Percentiles rank a stretch among this genome's conserved stretches.
These are phyloP conservation scores for Apostichopus californicus DNA, from an alignment of 35 echinoderm and acorn worm species.

Conservation along the genomic window DNA sequence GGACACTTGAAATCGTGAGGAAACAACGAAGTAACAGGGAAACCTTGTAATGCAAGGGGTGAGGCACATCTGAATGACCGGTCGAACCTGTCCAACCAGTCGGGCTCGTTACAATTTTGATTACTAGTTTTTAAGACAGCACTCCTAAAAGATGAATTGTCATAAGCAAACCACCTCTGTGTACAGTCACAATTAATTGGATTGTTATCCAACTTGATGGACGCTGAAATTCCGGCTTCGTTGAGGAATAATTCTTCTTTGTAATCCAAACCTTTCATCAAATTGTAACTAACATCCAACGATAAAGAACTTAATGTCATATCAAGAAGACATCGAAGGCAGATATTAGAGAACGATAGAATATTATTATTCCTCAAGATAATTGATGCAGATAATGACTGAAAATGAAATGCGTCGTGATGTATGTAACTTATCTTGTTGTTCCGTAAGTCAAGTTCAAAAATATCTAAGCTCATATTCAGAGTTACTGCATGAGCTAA, in stretches of 20 bases:
- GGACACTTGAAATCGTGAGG: too few species aligned
- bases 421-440: background rate
- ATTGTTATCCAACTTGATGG: background rate
- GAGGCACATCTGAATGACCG: background rate
- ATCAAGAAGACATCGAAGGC: background rate
- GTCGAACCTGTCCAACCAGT: background rate
- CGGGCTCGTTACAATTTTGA: background rate
- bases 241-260: background rate
- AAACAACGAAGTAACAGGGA: too few species aligned
- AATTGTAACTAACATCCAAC: too few species aligned
- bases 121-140: background rate
- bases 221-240: background rate
- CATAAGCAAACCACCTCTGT: too few species aligned
- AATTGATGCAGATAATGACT: background rate
- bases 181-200: too few species aligned
- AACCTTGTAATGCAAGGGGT: too few species aligned
- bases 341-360: too few species aligned
- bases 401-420: too few species aligned
- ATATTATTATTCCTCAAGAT: background rate
- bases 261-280: too few species aligned
- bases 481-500: background rate
- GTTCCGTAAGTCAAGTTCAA: background rate
- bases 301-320: too few species aligned
- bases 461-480: background rate
- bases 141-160: background rate